Conservation (phyloP, 2,113 vertebrate species). For the Gymnarchus niloticus region DNA sequence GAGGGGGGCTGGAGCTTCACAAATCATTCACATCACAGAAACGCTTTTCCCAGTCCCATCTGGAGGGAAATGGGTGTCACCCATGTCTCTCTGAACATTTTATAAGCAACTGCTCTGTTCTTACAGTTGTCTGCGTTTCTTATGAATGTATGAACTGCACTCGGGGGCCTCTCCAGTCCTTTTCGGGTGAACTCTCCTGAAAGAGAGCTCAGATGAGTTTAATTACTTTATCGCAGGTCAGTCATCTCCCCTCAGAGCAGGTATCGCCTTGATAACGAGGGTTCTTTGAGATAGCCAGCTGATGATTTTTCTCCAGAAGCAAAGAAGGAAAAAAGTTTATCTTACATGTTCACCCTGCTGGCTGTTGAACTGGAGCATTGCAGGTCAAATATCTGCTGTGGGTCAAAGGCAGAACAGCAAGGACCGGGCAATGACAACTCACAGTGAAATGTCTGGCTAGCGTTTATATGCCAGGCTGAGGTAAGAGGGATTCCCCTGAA, state of each 20-base stretch:
- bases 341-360: neutral
- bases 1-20: conserved; percentile 21
- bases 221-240: neutral
- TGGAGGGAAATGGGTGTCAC: neutral
- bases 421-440: neutral
- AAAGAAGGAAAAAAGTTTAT: neutral
- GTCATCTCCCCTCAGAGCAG: neutral
- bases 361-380: neutral
- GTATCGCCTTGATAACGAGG: neutral
- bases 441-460: neutral
- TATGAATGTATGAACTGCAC: neutral
- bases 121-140: neutral
- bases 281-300: neutral
- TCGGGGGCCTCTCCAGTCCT: neutral
- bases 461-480: neutral
- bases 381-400: neutral
- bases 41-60: neutral
- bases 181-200: neutral
- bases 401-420: neutral
- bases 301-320: neutral
- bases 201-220: neutral
- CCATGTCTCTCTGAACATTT: neutral
- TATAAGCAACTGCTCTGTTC: neutral
- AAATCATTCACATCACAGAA: neutral
- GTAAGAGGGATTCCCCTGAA: neutral